Base-by-base conservation (phyloP, 1,140 invertebrate species). In the Kradibia gibbosae region DNA sequence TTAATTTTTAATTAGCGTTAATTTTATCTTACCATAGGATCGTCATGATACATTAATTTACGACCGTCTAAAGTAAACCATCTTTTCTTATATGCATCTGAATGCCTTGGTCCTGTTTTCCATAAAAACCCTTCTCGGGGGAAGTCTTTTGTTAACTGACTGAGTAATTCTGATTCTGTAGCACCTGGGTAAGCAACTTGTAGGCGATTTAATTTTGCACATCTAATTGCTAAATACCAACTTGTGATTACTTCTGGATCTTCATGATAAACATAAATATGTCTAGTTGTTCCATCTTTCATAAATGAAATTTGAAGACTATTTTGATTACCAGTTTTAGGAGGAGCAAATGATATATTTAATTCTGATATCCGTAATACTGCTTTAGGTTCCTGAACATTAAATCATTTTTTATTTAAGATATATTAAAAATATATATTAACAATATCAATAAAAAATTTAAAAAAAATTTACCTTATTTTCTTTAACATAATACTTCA, bases 11-110 rank as follows among this genome's bases (percentile, higher is more conserved):
- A 45, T 45, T 45, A 8, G 42, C 42, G 7, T 45, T 82, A 78
- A 17, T 17, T 57, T 50, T 42, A 50, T 79, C 89, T 91, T 89
- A 95, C 94, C 92, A 95, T 89, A 45, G 96, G 95, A 88, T 97
- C 96, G 87, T 97, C 95, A 85, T 97, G 95, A 86, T 98, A 98
- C 96, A 98, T 97, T 3, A 98, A 91, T 90, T 97, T 97, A 74
- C 97, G 93, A 83, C 95, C 94, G 86, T 97, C 96, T n/a, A 98
- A 88, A 0, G 96, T 97, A 86, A 98, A 97, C 96, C 96, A 98
- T 62, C 96, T 90, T 86, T 95, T 95, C 85, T 95, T 95, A 86
- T 96, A 98, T 1, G 94, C 94, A 88, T 98, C 96, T 22, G 93
- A 94, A 8, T 93, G 92, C 81, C 94, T 92, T 0, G 97, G 96